phyloP scores from a whole-genome alignment of 2,797 vertebrate species.

The Ataeniobius toweri region DNA sequence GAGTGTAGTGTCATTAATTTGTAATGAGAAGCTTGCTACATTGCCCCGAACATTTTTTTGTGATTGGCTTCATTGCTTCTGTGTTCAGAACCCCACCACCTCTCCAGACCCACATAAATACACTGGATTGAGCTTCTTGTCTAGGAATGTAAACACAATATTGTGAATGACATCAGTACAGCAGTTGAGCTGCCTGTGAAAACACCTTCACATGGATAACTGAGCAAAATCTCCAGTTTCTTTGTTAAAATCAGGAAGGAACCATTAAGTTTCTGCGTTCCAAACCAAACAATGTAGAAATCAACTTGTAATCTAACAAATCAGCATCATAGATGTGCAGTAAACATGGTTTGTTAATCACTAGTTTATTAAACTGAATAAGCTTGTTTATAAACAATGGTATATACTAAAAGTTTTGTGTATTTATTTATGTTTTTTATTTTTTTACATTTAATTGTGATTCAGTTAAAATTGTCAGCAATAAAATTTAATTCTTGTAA shows the following conservation, averaged over 20 bases:
- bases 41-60: constrained; percentile 37
- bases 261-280: not conserved
- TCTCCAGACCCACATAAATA: not conserved
- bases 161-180: not conserved
- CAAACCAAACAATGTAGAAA: not conserved
- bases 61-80: constrained; percentile 54
- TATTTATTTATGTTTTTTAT: not conserved
- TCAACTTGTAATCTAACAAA: not conserved
- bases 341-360: not conserved
- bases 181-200: not conserved
- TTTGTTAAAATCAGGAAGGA: not conserved
- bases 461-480: not conserved
- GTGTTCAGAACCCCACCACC: not conserved
- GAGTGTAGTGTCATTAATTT: not conserved
- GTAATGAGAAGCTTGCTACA: constrained; percentile 30
- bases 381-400: not conserved
- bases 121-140: not conserved
- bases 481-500: not conserved
- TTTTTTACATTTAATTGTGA: not conserved
- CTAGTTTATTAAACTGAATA: not conserved
- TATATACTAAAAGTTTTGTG: not conserved
- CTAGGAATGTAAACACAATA: not conserved
- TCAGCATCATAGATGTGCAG: not conserved
- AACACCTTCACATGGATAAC: not conserved
- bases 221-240: not conserved